These are phyloP conservation scores for Phainopepla nitens DNA, from an alignment of 2,113 vertebrate species.

Conservation along the genomic window DNA sequence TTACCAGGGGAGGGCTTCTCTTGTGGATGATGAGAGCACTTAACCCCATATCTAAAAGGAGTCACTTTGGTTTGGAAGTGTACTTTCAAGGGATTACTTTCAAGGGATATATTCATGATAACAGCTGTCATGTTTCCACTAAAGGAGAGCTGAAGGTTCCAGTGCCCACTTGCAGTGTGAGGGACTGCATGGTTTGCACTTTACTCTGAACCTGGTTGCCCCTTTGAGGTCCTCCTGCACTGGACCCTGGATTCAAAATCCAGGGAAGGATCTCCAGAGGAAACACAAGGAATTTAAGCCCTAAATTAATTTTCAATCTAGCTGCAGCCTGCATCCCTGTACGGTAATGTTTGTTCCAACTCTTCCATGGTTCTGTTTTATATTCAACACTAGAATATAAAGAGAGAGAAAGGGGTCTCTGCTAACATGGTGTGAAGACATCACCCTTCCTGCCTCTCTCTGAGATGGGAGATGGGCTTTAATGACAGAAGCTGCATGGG, in stretches of 20 bases:
- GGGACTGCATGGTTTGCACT: not conserved
- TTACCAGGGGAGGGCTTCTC: not conserved
- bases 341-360: not conserved
- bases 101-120: not conserved
- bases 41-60: not conserved
- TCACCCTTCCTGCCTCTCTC: not conserved
- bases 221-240: not conserved
- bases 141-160: not conserved
- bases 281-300: not conserved
- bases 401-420: not conserved
- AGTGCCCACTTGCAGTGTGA: not conserved
- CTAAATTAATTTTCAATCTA: not conserved
- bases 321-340: rapidly evolving
- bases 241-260: not conserved
- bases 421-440: not conserved
- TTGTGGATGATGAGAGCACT: not conserved
- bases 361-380: not conserved
- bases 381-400: not conserved
- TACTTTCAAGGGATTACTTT: not conserved
- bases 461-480: not conserved
- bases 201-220: not conserved
- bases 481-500: not conserved
- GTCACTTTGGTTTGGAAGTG: not conserved
- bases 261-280: not conserved
- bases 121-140: not conserved